Evolutionary conservation across 2,113 vertebrate genomes (phyloP), one percentile per base, ranked within the genome.

Genomic region (Mungos mungo): DNA sequence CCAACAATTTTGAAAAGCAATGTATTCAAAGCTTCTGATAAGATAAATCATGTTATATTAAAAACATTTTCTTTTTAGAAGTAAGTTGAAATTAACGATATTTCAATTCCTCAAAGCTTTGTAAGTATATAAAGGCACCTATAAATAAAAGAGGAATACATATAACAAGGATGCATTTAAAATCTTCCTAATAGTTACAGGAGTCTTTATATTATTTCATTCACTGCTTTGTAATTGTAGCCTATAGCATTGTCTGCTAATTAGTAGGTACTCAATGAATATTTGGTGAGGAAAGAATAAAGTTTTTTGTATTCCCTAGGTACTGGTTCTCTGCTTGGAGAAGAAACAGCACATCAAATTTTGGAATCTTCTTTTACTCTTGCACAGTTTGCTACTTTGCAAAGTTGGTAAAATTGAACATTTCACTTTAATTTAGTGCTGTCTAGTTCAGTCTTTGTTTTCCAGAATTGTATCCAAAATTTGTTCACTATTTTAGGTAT

Each of bases 61-160:
- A 72, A 86, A 69, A n/a, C 27, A 1, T 79, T 80, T 96, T 92
- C 52, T 93, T 95, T 87, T 90, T 27, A 90, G 90, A 88, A 52
- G 11, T 74, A 15, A 95, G 11, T 65, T 83, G 11, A 57, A 96
- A 82, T 94, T n/a, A 90, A 82, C 12, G 65, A 68, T 77, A 87
- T 50, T 84, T 94, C 76, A 74, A 92, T 88, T 90, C 19, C 25
- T 25, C 23, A 33, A 68, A 60, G 7, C 3, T 80, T 93, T 90
- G 45, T 79, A 71, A 71, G 66, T 66, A 41, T 66, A 83, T 10
- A 85, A 92, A 81, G 3, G 5, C 50, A 5, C 25, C n/a, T 57
- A 25, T 84, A 89, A 77, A 19, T 65, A 92, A 86, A 68, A 69
- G 4, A 90, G 5, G 7, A 82, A 77, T 47, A 47, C 13, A 57